Percentiles rank a stretch among this genome's conserved stretches.
These are phyloP conservation scores for Macrosoma leucophasiata DNA, from an alignment of 2,888 invertebrate species.

Conservation along the genomic window DNA sequence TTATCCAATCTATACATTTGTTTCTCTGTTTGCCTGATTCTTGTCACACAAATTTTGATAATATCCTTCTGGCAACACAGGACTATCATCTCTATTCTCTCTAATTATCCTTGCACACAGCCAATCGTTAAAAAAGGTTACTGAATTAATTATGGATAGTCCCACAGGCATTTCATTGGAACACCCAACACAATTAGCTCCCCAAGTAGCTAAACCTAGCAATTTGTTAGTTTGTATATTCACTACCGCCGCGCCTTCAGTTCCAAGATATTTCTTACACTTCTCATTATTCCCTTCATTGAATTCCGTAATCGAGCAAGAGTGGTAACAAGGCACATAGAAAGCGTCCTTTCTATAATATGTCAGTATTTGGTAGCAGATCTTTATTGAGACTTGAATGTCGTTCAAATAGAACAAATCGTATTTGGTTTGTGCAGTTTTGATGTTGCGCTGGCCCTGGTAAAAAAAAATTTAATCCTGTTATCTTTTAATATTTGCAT, in stretches of 20 bases:
- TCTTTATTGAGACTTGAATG: too few species aligned
- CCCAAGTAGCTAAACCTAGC: constrained; percentile 53
- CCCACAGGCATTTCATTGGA: constrained; percentile 49
- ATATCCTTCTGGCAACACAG: constrained; percentile 23
- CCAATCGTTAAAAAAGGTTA: constrained; percentile 38
- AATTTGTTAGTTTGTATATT: constrained; percentile 31
- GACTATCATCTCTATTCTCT: constrained; percentile 21
- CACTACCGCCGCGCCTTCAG: constrained; percentile 43
- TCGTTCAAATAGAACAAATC: too few species aligned
- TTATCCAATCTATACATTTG: too few species aligned
- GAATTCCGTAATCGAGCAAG: constrained; percentile 34
- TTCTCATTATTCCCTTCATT: constrained; percentile 1
- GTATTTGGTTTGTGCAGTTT: too few species aligned
- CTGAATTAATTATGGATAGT: constrained; percentile 43
- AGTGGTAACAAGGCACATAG: constrained; percentile 47
- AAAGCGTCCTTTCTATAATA: constrained; percentile 30
- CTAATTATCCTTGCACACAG: constrained; percentile 42
- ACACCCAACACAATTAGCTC: constrained; percentile 20
- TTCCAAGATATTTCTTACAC: constrained; percentile 40
- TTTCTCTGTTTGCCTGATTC: too few species aligned
- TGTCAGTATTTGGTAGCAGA: constrained; percentile 37
- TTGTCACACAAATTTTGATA: constrained; percentile 41
- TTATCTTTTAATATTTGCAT: too few species aligned
- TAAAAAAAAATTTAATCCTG: too few species aligned
- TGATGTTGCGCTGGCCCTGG: too few species aligned